Percentiles rank a stretch among this genome's conserved stretches.
phyloP scores from a whole-genome alignment of 92 coral and sea anemone species.

The Bergia sp. region DNA sequence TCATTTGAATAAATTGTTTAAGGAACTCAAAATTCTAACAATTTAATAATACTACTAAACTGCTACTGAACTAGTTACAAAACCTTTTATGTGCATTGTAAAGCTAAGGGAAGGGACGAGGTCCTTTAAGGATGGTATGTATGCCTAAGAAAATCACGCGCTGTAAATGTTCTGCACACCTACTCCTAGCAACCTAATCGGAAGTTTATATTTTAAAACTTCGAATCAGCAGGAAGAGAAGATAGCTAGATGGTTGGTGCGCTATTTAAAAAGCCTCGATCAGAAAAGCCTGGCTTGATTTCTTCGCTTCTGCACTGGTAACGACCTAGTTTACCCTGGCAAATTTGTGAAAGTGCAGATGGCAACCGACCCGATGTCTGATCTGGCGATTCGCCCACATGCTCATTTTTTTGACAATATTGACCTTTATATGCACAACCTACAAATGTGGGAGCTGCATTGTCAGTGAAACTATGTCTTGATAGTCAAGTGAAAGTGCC shows the following conservation, averaged over 20 bases:
- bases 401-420: slow-evolving; percentile 39
- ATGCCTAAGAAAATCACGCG: slow-evolving; percentile 52
- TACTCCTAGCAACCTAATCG: slow-evolving; percentile 42
- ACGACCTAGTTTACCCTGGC: slow-evolving; percentile 53
- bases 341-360: slow-evolving; percentile 50
- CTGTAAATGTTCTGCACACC: slow-evolving; percentile 54
- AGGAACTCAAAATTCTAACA: no score
- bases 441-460: neutral
- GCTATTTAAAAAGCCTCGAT: no score
- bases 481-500: no score
- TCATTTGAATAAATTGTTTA: no score
- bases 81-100: slow-evolving; percentile 63
- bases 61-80: slow-evolving; percentile 53
- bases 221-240: slow-evolving; percentile 34
- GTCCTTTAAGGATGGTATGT: slow-evolving; percentile 61
- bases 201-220: slow-evolving; percentile 24
- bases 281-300: slow-evolving; percentile 35
- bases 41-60: no score
- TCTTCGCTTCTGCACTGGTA: slow-evolving; percentile 75
- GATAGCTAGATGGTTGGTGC: neutral
- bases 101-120: no score
- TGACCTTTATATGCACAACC: slow-evolving; percentile 44
- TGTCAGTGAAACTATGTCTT: neutral
- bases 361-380: slow-evolving; percentile 13
- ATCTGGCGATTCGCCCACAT: slow-evolving; percentile 64